phyloP scores from a whole-genome alignment of 2,797 vertebrate species.

The Tragopan temminckii region DNA sequence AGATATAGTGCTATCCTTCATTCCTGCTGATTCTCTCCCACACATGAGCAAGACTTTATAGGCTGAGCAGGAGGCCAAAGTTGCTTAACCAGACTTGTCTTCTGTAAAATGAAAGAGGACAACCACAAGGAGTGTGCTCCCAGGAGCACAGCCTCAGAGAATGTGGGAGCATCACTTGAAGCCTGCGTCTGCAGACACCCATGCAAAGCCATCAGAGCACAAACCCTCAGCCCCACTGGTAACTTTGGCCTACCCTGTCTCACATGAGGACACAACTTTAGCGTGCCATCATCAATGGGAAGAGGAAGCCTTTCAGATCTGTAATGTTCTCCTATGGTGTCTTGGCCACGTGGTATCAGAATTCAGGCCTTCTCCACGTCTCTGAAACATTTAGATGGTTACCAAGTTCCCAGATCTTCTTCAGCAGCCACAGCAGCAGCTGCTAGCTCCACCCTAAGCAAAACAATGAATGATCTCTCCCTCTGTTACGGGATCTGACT shows the following conservation, averaged over 20 bases:
- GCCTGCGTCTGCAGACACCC: neutral
- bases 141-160: too few species aligned
- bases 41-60: neutral
- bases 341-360: neutral
- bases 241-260: neutral
- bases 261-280: neutral
- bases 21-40: neutral
- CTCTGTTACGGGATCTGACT: neutral
- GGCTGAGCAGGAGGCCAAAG: neutral
- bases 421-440: neutral
- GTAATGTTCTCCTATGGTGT: rapidly evolving
- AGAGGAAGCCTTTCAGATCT: neutral
- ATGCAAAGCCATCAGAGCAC: neutral
- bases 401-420: neutral
- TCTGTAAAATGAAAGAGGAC: neutral
- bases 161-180: neutral
- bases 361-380: neutral
- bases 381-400: neutral
- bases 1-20: neutral
- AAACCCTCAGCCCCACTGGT: rapidly evolving
- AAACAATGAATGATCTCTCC: neutral
- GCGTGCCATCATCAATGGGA: neutral
- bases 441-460: neutral
- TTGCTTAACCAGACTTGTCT: neutral
- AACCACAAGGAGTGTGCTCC: neutral